phyloP scores from a whole-genome alignment of 2,113 vertebrate species.

The Archilochus colubris region DNA sequence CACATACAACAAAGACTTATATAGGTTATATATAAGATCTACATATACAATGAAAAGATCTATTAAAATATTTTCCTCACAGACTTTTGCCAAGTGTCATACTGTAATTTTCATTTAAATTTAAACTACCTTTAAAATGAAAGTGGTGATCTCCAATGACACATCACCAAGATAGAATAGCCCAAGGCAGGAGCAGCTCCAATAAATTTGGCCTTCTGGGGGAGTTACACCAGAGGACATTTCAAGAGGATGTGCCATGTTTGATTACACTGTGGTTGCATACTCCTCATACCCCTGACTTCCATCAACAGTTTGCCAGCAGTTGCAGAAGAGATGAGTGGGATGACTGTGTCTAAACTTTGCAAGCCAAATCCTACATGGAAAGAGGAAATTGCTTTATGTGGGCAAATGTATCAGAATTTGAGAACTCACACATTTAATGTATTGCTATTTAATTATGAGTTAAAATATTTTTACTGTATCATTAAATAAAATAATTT shows the following conservation, averaged over 20 bases:
- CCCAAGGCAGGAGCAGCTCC: constrained; percentile 41
- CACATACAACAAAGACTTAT: constrained; percentile 8
- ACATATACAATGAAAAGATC: not conserved
- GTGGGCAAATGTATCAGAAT: not conserved
- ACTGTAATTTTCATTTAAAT: constrained; percentile 48
- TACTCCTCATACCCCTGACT: not conserved
- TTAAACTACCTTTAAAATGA: constrained; percentile 52
- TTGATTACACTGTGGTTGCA: not conserved
- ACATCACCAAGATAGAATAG: not conserved
- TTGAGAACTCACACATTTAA: not conserved
- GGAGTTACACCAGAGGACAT: constrained; percentile 19
- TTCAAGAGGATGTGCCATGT: not conserved
- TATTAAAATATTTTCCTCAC: constrained; percentile 25
- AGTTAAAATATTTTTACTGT: not conserved
- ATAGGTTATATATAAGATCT: not conserved
- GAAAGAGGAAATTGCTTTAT: not conserved
- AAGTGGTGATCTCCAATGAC: constrained; percentile 25
- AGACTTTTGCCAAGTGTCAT: not conserved
- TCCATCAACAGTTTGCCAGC: not conserved
- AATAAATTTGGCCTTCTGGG: constrained; percentile 54
- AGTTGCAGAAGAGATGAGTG: not conserved
- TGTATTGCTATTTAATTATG: not conserved
- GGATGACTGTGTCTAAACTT: not conserved
- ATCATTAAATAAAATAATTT: not conserved
- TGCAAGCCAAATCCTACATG: not conserved